Percentiles rank a stretch among this genome's conserved stretches.
Evolutionary conservation across 2,113 vertebrate species (phyloP).

Genomic region (Willisornis vidua): DNA sequence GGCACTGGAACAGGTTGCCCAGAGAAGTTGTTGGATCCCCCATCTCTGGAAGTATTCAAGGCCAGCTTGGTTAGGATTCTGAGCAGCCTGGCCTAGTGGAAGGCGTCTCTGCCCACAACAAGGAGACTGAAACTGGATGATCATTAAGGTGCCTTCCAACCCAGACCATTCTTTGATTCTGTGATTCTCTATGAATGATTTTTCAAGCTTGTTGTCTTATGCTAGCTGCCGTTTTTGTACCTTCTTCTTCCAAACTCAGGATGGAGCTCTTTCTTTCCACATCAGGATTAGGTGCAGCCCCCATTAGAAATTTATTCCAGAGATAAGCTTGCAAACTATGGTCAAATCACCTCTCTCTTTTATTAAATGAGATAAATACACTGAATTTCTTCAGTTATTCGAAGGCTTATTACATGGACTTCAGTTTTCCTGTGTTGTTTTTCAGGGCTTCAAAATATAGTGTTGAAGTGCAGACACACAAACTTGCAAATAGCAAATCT

Average conservation of each 20-base stretch:
- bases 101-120: not conserved
- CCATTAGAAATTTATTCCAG: not conserved
- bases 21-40: not conserved
- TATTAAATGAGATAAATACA: not conserved
- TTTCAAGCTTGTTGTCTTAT: not conserved
- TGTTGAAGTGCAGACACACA: not conserved
- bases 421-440: not conserved
- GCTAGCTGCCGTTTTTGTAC: not conserved
- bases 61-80: not conserved
- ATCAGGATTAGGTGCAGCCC: not conserved
- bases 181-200: not conserved
- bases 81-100: not conserved
- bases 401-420: not conserved
- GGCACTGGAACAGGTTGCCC: not conserved
- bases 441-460: not conserved
- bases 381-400: not conserved
- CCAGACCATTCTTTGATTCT: not conserved
- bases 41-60: not conserved
- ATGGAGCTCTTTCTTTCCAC: not conserved
- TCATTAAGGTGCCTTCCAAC: not conserved
- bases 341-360: not conserved
- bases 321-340: not conserved
- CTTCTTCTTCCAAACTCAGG: not conserved
- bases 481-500: not conserved
- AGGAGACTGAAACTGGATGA: not conserved